Evolutionary conservation across 2,113 vertebrate species (phyloP).

Genomic region (Cyanoderma ruficeps): DNA sequence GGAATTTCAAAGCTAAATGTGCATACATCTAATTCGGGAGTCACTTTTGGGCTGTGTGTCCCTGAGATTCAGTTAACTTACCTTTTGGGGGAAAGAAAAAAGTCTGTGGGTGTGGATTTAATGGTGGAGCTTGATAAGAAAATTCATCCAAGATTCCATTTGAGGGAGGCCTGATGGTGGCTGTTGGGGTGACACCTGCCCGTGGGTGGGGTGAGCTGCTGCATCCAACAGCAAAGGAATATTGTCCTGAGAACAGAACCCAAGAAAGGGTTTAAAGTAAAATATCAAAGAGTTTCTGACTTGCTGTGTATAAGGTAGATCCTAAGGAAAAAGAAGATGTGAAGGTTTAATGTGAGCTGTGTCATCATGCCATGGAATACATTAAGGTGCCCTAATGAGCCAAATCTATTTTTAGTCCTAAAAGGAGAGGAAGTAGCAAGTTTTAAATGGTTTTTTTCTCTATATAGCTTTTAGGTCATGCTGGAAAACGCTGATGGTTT

Average conservation of each 20-base stretch:
- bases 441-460: not conserved
- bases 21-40: not conserved
- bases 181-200: not conserved
- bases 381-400: not conserved
- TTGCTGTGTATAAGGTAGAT: not conserved
- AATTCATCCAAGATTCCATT: not conserved
- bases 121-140: not conserved
- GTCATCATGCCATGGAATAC: not conserved
- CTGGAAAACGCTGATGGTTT: not conserved
- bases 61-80: not conserved
- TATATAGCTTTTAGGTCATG: not conserved
- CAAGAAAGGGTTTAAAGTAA: not conserved
- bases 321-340: not conserved
- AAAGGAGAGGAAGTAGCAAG: not conserved
- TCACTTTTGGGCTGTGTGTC: not conserved
- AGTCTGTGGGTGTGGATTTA: not conserved
- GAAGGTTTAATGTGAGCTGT: not conserved
- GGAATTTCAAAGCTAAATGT: not conserved
- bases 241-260: not conserved
- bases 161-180: not conserved
- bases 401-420: not conserved
- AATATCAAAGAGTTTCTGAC: not conserved
- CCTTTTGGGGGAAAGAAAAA: too few relatives aligned
- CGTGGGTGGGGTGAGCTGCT: not conserved
- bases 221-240: not conserved